Percentiles rank a stretch among this genome's conserved stretches.
Conservation (phyloP, 1,140 invertebrate species). For the Conus betulinus region DNA sequence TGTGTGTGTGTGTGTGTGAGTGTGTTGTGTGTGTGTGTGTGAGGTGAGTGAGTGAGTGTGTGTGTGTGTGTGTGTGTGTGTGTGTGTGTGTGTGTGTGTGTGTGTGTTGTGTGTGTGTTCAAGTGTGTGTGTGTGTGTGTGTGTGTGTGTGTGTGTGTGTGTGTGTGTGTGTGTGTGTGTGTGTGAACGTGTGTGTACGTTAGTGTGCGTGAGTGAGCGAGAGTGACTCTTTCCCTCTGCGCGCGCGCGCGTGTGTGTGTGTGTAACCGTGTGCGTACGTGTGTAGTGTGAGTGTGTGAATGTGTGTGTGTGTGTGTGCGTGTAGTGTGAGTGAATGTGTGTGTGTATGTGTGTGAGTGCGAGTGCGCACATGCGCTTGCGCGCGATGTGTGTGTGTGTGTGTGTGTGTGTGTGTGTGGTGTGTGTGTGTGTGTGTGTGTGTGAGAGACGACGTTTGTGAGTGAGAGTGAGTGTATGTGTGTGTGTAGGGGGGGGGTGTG, state of each 20-base stretch:
- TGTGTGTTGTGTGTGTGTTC: conserved; percentile 29
- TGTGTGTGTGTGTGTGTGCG: conserved; percentile 5
- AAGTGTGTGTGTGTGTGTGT: conserved; percentile 21
- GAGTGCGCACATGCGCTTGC: no score
- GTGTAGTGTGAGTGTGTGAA: not conserved
- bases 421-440: no score
- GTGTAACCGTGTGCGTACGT: not conserved
- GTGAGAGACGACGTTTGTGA: no score
- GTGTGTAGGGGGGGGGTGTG: no score
- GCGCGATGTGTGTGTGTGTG: no score
- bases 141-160: conserved; percentile 25
- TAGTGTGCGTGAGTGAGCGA: conserved; percentile 11
- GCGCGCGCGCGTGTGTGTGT: not conserved
- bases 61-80: conserved; percentile 23
- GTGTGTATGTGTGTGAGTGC: no score
- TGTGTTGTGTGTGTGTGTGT: not conserved
- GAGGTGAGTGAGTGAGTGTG: no score
- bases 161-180: conserved; percentile 20
- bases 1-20: no score
- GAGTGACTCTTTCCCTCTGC: not conserved
- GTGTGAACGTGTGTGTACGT: conserved; percentile 6
- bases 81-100: conserved; percentile 17
- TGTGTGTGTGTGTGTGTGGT: no score
- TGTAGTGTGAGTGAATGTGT: not conserved
- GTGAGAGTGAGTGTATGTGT: no score